A percentile compares a stretch with the other conserved stretches of the same genome.
phyloP scores from a whole-genome alignment of 2,888 invertebrate species.

The Stomorhina lunata region DNA sequence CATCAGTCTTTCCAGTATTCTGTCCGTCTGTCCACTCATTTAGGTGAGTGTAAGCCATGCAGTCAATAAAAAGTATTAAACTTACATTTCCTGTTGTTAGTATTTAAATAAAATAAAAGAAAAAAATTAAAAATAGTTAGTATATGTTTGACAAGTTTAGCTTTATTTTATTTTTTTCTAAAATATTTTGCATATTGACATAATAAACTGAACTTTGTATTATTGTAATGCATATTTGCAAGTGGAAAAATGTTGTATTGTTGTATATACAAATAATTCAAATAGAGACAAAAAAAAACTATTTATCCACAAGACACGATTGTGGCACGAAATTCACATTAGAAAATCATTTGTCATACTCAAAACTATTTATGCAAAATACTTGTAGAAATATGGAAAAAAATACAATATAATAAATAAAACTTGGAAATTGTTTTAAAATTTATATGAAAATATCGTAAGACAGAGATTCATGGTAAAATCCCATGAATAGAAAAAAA shows the following conservation, averaged over 20 bases:
- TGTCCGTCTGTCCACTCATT: not conserved
- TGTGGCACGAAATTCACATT: slow-evolving; percentile 42
- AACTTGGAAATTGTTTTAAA: slow-evolving; percentile 27
- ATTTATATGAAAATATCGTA: slow-evolving; percentile 2
- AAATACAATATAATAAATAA: slow-evolving; percentile 22
- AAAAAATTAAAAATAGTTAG: no score
- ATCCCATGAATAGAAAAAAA: not conserved
- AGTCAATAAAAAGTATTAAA: slow-evolving; percentile 27
- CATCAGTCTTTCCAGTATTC: not conserved
- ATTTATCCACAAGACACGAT: slow-evolving; percentile 62
- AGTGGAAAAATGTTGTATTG: not conserved
- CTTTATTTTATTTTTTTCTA: slow-evolving; percentile 1
- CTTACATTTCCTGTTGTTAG: slow-evolving; percentile 62
- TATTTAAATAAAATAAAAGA: not conserved
- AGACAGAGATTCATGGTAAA: slow-evolving; percentile 17
- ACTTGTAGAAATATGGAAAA: slow-evolving; percentile 20
- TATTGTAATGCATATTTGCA: slow-evolving; percentile 15
- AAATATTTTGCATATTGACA: slow-evolving; percentile 54
- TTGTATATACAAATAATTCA: no score
- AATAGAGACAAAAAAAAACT: slow-evolving; percentile 6
- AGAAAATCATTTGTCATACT: slow-evolving; percentile 63
- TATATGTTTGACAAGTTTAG: slow-evolving; percentile 30
- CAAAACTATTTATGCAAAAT: slow-evolving; percentile 51
- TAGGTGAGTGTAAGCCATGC: slow-evolving; percentile 8
- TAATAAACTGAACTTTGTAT: slow-evolving; percentile 59